A percentile compares a stretch with the other conserved stretches of the same genome.
phyloP scores from a whole-genome alignment of 2,797 vertebrate species.

The Sebastes hopkinsi region DNA sequence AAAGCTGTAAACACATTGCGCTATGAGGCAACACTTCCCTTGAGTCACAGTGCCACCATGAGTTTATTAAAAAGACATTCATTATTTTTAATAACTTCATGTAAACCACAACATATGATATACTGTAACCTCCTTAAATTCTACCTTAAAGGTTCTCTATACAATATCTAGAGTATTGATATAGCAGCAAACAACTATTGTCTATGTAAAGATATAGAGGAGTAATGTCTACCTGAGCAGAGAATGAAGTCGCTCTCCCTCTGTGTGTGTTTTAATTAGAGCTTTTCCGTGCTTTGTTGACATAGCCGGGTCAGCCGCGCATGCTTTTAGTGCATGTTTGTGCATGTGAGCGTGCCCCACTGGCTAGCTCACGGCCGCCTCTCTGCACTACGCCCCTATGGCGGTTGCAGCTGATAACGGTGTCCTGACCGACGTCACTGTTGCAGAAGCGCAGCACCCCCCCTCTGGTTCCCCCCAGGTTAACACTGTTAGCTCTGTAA shows the following conservation, averaged over 20 bases:
- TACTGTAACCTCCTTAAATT: neutral
- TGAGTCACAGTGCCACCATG: neutral
- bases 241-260: neutral
- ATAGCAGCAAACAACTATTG: neutral
- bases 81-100: neutral
- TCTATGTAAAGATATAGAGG: neutral
- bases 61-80: neutral
- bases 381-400: neutral
- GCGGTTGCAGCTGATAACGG: too few relatives aligned
- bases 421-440: too few relatives aligned
- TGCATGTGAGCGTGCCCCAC: neutral
- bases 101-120: neutral
- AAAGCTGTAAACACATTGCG: neutral
- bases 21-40: neutral
- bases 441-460: neutral
- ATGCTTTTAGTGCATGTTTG: neutral
- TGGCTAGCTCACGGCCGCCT: neutral
- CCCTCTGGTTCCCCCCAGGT: neutral
- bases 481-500: neutral
- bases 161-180: neutral
- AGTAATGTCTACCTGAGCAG: neutral
- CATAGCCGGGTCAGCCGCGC: neutral
- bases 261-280: neutral
- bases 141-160: neutral
- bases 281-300: neutral